phyloP scores from a whole-genome alignment of 2,888 invertebrate species.

The Papilio elwesi region DNA sequence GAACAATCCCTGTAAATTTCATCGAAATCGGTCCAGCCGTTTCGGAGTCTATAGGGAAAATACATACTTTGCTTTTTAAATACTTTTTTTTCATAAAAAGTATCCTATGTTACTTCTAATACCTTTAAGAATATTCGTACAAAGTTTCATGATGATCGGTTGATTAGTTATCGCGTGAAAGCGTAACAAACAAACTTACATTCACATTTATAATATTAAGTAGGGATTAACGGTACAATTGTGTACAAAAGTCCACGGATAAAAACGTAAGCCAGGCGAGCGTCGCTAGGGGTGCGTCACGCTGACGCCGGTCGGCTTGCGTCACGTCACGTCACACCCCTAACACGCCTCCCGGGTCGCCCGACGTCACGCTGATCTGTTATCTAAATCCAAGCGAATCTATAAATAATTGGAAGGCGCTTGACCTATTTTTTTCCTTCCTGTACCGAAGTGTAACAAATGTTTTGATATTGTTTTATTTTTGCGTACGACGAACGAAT shows the following conservation, averaged over 20 bases:
- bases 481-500: neutral
- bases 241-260: neutral
- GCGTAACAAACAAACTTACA: too few relatives aligned
- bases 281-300: conserved; percentile 59
- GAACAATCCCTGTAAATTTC: too few relatives aligned
- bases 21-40: too few relatives aligned
- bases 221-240: too few relatives aligned
- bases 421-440: conserved; percentile 33
- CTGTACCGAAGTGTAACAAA: conserved; percentile 11
- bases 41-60: too few relatives aligned
- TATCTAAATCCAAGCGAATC: conserved; percentile 49
- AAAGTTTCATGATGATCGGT: too few relatives aligned
- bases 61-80: too few relatives aligned
- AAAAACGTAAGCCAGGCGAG: conserved; percentile 5
- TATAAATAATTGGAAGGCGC: conserved; percentile 45
- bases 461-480: conserved; percentile 13
- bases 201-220: too few relatives aligned
- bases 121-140: too few relatives aligned
- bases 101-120: too few relatives aligned
- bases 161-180: too few relatives aligned
- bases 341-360: conserved; percentile 37
- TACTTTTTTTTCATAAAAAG: too few relatives aligned
- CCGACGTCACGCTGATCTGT: conserved; percentile 42
- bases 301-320: conserved; percentile 48
- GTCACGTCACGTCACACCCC: conserved; percentile 57